phyloP scores from a whole-genome alignment of 2,797 vertebrate species.

The Neostethus bicornis region DNA sequence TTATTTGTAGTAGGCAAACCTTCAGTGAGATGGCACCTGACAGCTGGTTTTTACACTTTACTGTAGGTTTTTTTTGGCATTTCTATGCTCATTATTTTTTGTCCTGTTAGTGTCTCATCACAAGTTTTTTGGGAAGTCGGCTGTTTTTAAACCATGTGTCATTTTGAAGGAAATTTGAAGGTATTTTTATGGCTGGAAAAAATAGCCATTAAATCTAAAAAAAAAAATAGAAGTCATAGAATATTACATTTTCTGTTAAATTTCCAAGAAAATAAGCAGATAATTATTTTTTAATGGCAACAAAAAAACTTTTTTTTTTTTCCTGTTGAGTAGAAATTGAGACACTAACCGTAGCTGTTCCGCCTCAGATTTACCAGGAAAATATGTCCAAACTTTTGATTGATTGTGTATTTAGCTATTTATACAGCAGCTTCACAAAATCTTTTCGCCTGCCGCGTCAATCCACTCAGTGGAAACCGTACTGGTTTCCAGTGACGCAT shows the following conservation, averaged over 20 bases:
- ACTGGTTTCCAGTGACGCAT: background rate
- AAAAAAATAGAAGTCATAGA: background rate
- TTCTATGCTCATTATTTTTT: background rate
- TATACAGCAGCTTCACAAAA: background rate
- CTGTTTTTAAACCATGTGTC: constrained; percentile 1
- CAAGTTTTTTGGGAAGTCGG: background rate
- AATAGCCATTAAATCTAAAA: background rate
- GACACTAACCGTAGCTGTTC: too few species aligned
- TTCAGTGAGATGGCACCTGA: background rate
- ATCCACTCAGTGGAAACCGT: background rate
- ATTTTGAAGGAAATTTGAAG: background rate
- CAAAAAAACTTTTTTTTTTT: too few species aligned
- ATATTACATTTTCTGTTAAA: too few species aligned
- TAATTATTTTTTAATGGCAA: too few species aligned
- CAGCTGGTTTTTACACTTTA: background rate
- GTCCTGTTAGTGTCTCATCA: background rate
- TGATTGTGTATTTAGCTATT: constrained; percentile 3
- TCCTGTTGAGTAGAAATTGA: background rate
- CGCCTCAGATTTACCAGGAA: too few species aligned
- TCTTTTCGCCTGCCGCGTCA: background rate
- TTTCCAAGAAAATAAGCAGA: too few species aligned
- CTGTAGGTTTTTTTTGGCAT: background rate
- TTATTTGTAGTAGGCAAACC: background rate
- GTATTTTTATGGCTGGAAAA: background rate
- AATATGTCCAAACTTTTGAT: too few species aligned